These are phyloP conservation scores for Hydraecia micacea DNA, from an alignment of 2,888 invertebrate species.

Conservation along the genomic window DNA sequence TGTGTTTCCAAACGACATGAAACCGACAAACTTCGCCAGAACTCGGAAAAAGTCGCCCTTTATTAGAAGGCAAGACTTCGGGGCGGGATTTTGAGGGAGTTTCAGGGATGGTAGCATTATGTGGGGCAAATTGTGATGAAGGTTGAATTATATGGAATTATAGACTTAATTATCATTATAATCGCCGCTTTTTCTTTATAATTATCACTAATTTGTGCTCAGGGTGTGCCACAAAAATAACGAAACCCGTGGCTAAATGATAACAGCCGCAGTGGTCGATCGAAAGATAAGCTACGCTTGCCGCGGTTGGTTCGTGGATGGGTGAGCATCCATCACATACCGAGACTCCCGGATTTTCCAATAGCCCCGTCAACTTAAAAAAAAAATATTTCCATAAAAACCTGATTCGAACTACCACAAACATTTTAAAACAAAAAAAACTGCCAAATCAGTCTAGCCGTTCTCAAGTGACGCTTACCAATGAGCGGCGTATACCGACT, in stretches of 20 bases:
- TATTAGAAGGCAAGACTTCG: conserved; percentile 22
- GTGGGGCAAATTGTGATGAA: neutral
- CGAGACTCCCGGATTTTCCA: too few species aligned
- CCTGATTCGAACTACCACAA: neutral
- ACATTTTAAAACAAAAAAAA: neutral
- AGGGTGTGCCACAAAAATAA: too few species aligned
- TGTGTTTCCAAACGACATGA: conserved; percentile 56
- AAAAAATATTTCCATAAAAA: too few species aligned
- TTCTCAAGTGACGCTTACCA: neutral
- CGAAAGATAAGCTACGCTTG: too few species aligned
- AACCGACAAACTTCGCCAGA: conserved; percentile 41
- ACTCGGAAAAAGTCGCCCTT: conserved; percentile 34
- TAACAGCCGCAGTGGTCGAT: too few species aligned
- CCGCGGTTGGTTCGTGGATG: too few species aligned
- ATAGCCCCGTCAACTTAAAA: too few species aligned
- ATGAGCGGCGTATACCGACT: neutral
- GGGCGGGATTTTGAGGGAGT: neutral
- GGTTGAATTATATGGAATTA: neutral
- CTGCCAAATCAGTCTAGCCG: neutral
- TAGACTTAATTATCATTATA: neutral
- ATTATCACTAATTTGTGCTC: too few species aligned
- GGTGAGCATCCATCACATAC: too few species aligned
- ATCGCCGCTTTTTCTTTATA: neutral
- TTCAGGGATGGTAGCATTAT: neutral
- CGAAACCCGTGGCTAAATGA: too few species aligned